These are phyloP conservation scores for Deroplatys truncata DNA, from an alignment of 2,888 invertebrate genomes.

Conservation along the genomic window DNA sequence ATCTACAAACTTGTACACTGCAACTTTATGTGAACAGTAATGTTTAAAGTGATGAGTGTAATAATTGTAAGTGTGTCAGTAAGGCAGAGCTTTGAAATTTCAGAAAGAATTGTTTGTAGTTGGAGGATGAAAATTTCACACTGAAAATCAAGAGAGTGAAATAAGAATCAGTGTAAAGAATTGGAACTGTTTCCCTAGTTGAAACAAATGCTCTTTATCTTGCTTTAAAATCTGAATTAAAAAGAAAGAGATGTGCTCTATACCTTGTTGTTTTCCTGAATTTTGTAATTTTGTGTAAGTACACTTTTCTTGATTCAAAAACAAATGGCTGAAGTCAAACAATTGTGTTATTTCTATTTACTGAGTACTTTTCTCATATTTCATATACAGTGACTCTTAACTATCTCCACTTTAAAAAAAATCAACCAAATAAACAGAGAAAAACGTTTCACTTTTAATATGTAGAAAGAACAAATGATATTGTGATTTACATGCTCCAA, in stretches of 20 bases:
- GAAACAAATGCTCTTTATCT: background rate
- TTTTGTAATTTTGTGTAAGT: background rate
- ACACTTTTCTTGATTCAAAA: background rate
- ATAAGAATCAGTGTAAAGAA: background rate
- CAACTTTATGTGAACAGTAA: background rate
- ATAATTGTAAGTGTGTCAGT: background rate
- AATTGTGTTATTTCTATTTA: too few relatives aligned
- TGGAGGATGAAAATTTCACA: background rate
- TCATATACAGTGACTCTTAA: too few relatives aligned
- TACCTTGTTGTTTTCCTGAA: background rate
- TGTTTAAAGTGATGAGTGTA: background rate
- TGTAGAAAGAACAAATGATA: too few relatives aligned
- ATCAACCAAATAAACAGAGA: too few relatives aligned
- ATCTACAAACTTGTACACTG: background rate
- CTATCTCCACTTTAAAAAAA: too few relatives aligned
- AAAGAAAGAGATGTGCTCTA: background rate
- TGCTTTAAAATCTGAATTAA: background rate
- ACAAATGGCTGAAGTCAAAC: too few relatives aligned
- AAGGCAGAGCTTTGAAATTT: background rate
- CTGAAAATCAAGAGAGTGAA: background rate
- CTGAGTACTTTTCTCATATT: too few relatives aligned
- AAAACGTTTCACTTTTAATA: too few relatives aligned
- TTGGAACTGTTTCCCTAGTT: background rate
- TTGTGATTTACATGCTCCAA: too few relatives aligned
- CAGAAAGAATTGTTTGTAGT: background rate